phyloP scores from a whole-genome alignment of 2,113 vertebrate genomes.

The Ranitomeya variabilis region DNA sequence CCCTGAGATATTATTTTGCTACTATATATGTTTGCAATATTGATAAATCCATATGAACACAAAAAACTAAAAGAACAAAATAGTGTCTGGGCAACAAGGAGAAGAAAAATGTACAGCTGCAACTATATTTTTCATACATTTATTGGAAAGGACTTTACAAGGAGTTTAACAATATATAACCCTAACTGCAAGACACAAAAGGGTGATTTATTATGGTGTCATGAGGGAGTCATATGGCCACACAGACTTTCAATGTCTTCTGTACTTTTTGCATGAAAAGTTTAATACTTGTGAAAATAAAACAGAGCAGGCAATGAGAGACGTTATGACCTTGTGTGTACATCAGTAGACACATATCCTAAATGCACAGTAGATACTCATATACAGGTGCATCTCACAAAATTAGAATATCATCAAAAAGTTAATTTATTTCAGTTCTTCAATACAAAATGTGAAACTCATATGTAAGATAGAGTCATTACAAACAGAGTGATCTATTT shows the following conservation, averaged over 20 bases:
- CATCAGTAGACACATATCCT: not conserved
- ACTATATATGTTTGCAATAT: not conserved
- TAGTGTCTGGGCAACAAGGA: slow-evolving; percentile 20
- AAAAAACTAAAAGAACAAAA: not conserved
- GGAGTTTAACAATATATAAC: slow-evolving; percentile 33
- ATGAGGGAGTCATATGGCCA: slow-evolving; percentile 30
- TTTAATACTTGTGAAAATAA: not conserved
- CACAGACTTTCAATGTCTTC: slow-evolving; percentile 14
- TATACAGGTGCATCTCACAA: not conserved
- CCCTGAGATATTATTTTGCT: not conserved
- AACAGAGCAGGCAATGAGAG: not conserved
- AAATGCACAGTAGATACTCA: not conserved
- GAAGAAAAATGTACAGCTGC: slow-evolving; percentile 34
- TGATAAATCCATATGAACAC: not conserved
- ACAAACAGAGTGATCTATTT: too few species aligned
- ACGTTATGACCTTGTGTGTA: not conserved
- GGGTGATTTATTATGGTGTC: slow-evolving; percentile 26
- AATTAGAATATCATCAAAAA: too few species aligned
- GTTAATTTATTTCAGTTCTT: too few species aligned
- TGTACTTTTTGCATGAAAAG: not conserved
- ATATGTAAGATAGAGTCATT: too few species aligned
- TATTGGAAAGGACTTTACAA: not conserved
- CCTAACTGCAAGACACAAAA: slow-evolving; percentile 20
- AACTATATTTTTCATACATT: slow-evolving; percentile 34
- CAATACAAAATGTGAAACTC: too few species aligned